Conservation (phyloP, 2,113 vertebrate species). For the Octodon degus region DNA sequence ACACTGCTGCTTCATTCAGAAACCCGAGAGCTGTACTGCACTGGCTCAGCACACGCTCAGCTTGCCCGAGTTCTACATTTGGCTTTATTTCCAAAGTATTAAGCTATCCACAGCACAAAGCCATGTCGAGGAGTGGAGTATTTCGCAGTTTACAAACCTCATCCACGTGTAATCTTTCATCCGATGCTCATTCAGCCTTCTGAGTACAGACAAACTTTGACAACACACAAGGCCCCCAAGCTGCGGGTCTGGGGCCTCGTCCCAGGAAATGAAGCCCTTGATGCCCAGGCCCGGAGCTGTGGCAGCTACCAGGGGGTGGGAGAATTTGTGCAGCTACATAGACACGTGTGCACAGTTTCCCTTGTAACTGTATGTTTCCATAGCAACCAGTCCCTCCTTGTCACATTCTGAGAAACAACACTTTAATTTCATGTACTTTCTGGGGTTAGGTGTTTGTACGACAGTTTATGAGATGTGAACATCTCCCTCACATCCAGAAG, state of each 20-base stretch:
- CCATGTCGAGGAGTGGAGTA: background rate
- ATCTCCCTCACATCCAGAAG: background rate
- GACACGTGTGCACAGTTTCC: background rate
- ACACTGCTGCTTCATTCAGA: background rate
- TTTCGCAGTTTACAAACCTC: background rate
- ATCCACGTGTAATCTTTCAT: background rate
- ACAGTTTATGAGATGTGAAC: background rate
- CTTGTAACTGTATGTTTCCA: background rate
- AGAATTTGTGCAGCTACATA: background rate
- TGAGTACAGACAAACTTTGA: background rate
- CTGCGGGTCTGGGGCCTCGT: background rate
- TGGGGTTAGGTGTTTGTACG: background rate
- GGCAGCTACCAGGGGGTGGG: background rate
- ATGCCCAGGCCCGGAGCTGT: background rate
- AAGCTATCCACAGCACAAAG: background rate
- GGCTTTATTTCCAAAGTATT: background rate
- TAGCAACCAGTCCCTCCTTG: background rate
- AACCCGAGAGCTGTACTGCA: background rate
- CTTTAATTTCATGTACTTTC: constrained; percentile 16
- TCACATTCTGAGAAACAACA: background rate
- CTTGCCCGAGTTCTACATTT: background rate
- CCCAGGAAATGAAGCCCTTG: background rate
- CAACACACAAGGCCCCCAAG: background rate
- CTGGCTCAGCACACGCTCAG: background rate
- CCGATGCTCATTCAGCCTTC: background rate